Evolutionary conservation across 2,113 vertebrate genomes (phyloP).

Genomic region (Syrmaticus mikado): DNA sequence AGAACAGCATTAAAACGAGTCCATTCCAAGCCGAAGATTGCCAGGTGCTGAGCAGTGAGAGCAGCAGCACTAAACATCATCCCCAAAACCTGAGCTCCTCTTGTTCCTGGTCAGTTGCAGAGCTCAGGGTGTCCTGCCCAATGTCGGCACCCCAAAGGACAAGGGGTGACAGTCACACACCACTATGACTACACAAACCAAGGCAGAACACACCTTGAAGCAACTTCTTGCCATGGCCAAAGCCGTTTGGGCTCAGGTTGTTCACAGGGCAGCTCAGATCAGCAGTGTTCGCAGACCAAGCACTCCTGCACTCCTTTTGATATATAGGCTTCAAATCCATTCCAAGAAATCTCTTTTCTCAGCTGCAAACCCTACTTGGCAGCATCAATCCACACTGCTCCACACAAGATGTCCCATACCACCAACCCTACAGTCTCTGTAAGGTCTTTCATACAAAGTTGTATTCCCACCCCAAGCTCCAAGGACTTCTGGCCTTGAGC

Average conservation of each 20-base stretch:
- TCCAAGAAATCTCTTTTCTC: background rate
- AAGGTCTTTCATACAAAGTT: background rate
- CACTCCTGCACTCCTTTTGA: fast-evolving
- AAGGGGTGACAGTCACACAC: fast-evolving
- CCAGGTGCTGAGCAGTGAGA: background rate
- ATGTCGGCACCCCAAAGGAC: background rate
- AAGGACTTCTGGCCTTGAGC: background rate
- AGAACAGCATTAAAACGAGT: background rate
- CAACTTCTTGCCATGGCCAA: background rate
- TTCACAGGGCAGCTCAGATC: background rate
- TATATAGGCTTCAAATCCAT: fast-evolving
- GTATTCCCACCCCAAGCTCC: background rate
- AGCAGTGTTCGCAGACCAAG: background rate
- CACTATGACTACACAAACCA: fast-evolving
- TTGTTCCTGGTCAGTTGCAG: background rate
- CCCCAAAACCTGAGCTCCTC: background rate
- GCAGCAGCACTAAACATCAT: background rate
- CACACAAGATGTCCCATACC: background rate
- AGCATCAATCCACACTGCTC: background rate
- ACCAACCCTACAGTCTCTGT: background rate
- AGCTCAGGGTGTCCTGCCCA: background rate
- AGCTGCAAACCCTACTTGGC: background rate
- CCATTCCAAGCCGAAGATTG: background rate
- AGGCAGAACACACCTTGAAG: fast-evolving
- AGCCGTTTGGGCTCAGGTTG: background rate